Conservation (phyloP, 2,888 invertebrate genomes). For the Macrophya alboannulata region DNA sequence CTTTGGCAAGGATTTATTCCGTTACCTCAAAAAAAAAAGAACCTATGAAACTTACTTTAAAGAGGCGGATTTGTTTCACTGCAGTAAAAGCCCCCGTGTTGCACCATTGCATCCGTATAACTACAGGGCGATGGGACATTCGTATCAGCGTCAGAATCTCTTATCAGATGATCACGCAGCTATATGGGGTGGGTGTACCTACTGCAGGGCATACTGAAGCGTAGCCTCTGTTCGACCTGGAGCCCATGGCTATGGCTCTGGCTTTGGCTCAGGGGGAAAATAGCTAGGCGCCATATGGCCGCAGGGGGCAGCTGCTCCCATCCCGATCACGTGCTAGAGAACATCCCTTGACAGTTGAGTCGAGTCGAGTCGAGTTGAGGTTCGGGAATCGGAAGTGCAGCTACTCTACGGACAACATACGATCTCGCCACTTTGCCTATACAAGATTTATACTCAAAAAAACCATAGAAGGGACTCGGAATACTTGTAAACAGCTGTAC, state of each 20-base stretch:
- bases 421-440: conserved; percentile 34
- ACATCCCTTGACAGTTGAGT: conserved; percentile 62
- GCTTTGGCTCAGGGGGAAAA: background rate
- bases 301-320: conserved; percentile 68
- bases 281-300: conserved; percentile 73
- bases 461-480: background rate
- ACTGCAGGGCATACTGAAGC: background rate
- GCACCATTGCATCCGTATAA: background rate
- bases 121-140: background rate
- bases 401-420: conserved; percentile 4
- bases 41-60: background rate
- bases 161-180: conserved; percentile 8
- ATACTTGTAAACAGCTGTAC: too few species aligned
- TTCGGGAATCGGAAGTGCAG: background rate
- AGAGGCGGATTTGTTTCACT: conserved; percentile 8
- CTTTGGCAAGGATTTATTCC: too few species aligned
- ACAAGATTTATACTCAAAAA: background rate
- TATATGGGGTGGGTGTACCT: background rate
- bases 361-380: conserved; percentile 11
- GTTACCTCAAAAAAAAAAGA: too few species aligned
- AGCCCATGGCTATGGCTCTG: background rate
- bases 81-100: too few species aligned
- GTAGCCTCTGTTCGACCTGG: conserved; percentile 11
- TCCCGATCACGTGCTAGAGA: conserved; percentile 60
- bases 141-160: conserved; percentile 41